Conservation (phyloP, 1,140 invertebrate genomes). For the Oryctes rhinoceros region DNA sequence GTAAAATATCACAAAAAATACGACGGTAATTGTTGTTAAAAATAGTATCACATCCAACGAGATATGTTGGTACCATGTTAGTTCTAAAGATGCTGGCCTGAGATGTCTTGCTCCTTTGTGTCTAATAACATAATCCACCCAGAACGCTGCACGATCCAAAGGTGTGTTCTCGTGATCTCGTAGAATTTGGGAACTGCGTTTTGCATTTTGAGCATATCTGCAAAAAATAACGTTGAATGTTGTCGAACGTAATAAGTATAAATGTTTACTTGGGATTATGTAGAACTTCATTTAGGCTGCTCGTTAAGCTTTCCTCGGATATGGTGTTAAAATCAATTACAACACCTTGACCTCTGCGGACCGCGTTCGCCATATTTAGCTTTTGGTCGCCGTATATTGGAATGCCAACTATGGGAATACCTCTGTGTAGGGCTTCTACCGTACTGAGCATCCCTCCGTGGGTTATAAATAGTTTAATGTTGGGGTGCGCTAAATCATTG, state of each 20-base stretch:
- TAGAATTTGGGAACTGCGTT: neutral
- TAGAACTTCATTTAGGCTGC: conserved; percentile 8
- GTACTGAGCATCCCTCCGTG: conserved; percentile 25
- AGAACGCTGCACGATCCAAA: conserved; percentile 61
- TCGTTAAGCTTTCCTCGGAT: neutral
- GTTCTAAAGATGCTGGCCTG: conserved; percentile 54
- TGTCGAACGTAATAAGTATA: neutral
- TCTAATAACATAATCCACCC: conserved; percentile 63
- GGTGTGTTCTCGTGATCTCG: conserved; percentile 58
- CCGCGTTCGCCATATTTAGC: conserved; percentile 20
- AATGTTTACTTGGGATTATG: conserved; percentile 4
- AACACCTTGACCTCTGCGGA: neutral
- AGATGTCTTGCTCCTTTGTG: conserved; percentile 61
- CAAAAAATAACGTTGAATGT: neutral
- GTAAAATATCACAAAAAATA: too few species aligned
- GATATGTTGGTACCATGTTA: conserved; percentile 9
- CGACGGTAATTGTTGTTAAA: neutral
- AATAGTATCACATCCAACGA: neutral
- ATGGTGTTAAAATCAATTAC: neutral
- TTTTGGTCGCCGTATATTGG: conserved; percentile 25
- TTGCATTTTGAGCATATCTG: conserved; percentile 42
- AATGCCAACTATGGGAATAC: conserved; percentile 24
- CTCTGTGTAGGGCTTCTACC: neutral
- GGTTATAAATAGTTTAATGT: conserved; percentile 36
- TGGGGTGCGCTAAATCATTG: conserved; percentile 28